These are phyloP conservation scores for Plagiodera versicolora DNA, from an alignment of 2,888 invertebrate species.

Conservation along the genomic window DNA sequence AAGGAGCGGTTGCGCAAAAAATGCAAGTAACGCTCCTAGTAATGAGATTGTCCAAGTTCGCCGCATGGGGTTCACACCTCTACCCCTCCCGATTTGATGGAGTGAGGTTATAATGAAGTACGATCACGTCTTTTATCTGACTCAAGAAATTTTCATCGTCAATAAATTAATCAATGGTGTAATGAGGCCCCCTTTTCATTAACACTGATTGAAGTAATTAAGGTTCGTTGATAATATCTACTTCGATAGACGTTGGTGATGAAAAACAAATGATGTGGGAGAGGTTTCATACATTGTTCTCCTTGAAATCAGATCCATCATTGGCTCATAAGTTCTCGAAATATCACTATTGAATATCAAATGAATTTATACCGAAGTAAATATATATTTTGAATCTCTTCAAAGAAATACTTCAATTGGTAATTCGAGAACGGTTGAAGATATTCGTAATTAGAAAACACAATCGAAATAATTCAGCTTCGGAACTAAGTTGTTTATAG, in stretches of 20 bases:
- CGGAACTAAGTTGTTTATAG: no score
- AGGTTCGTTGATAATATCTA: conserved; percentile 9
- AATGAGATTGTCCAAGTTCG: conserved; percentile 55
- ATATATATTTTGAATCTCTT: no score
- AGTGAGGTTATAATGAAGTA: background rate
- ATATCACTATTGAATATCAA: no score
- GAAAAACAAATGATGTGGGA: no score
- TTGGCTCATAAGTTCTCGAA: no score
- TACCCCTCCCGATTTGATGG: conserved; percentile 40
- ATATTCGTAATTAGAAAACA: no score
- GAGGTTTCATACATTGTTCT: no score
- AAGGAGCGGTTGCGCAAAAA: conserved; percentile 45
- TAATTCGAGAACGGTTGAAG: no score
- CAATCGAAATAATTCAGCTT: no score
- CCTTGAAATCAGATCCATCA: no score
- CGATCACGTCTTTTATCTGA: background rate
- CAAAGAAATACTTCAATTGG: no score
- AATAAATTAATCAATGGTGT: conserved; percentile 26
- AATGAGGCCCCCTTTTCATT: conserved; percentile 11
- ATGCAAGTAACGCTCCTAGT: conserved; percentile 53
- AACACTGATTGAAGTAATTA: conserved; percentile 10
- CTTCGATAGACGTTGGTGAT: background rate
- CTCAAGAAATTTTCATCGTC: conserved; percentile 16
- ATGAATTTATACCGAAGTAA: no score
- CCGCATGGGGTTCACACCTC: conserved; percentile 53